These are phyloP conservation scores for Candidula unifasciata DNA, from an alignment of 2,888 invertebrate genomes.

Conservation along the genomic window DNA sequence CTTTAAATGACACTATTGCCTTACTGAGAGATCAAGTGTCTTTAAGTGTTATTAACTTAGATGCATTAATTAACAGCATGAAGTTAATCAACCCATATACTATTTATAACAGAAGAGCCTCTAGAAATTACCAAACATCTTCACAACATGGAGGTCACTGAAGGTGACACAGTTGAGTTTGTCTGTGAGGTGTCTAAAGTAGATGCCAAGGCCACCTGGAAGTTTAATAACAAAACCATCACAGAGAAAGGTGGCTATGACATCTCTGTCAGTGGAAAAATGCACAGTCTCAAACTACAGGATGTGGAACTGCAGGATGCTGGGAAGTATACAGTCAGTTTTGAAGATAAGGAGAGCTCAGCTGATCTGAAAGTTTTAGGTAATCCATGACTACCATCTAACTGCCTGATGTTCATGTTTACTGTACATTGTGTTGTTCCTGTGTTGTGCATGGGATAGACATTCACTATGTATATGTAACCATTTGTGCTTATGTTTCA, in stretches of 20 bases:
- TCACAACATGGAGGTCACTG: slow-evolving; percentile 61
- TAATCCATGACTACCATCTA: slow-evolving; percentile 45
- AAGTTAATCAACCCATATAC: neutral
- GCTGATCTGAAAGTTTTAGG: slow-evolving; percentile 66
- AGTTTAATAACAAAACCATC: slow-evolving; percentile 86
- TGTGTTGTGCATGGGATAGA: too few species aligned
- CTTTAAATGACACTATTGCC: too few species aligned
- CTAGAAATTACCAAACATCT: slow-evolving; percentile 66
- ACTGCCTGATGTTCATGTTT: neutral
- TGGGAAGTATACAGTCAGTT: slow-evolving; percentile 68
- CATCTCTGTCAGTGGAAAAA: slow-evolving; percentile 86
- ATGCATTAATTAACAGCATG: neutral
- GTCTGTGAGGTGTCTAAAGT: slow-evolving; percentile 96
- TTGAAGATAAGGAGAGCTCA: slow-evolving; percentile 64
- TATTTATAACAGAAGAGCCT: slow-evolving; percentile 63
- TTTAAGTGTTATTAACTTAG: too few species aligned
- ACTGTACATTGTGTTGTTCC: too few species aligned
- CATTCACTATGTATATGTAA: too few species aligned
- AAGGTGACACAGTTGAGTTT: slow-evolving; percentile 83
- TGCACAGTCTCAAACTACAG: slow-evolving; percentile 68
- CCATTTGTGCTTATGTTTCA: too few species aligned
- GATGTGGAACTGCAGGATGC: slow-evolving; percentile 69
- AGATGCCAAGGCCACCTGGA: slow-evolving; percentile 94
- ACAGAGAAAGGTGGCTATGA: slow-evolving; percentile 89
- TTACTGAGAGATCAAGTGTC: too few species aligned